Evolutionary conservation across 2,113 vertebrate genomes (phyloP).

Genomic region (Ramphastos sulfuratus): DNA sequence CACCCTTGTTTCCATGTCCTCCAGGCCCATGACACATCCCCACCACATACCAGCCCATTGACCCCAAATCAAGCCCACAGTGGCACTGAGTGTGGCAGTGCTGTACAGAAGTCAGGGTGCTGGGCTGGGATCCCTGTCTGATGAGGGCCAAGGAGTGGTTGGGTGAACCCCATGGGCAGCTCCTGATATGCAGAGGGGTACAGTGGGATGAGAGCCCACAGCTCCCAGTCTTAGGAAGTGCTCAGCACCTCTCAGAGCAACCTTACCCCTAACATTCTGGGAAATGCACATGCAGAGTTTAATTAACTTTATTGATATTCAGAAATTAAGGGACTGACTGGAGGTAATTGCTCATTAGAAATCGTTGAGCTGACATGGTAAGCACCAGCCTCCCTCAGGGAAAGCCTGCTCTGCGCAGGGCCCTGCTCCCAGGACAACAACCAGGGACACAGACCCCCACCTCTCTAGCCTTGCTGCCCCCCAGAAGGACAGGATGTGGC

Average conservation of each 20-base stretch:
- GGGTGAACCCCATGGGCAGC: rapidly evolving
- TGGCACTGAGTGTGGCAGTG: not conserved
- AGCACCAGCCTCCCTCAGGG: constrained; percentile 39
- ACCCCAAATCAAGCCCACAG: not conserved
- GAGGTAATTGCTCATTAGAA: constrained; percentile 87
- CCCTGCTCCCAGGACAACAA: not conserved
- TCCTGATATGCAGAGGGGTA: rapidly evolving
- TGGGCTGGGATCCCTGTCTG: not conserved
- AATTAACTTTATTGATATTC: constrained; percentile 90
- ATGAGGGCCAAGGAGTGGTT: rapidly evolving
- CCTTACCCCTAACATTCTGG: constrained; percentile 15
- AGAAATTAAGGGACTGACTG: constrained; percentile 85
- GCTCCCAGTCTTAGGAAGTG: not conserved
- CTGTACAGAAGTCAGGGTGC: not conserved
- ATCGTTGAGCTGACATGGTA: constrained; percentile 80
- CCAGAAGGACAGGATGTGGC: not conserved
- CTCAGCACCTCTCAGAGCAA: not conserved
- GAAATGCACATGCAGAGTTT: constrained; percentile 78
- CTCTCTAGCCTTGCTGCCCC: not conserved
- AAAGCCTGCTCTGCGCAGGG: not conserved
- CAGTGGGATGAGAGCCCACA: rapidly evolving
- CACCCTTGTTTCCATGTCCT: rapidly evolving
- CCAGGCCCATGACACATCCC: not conserved
- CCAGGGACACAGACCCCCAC: rapidly evolving
- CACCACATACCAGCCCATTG: rapidly evolving